These are phyloP conservation scores for Pseudochaenichthys georgianus DNA, from an alignment of 2,797 vertebrate species.

Conservation along the genomic window DNA sequence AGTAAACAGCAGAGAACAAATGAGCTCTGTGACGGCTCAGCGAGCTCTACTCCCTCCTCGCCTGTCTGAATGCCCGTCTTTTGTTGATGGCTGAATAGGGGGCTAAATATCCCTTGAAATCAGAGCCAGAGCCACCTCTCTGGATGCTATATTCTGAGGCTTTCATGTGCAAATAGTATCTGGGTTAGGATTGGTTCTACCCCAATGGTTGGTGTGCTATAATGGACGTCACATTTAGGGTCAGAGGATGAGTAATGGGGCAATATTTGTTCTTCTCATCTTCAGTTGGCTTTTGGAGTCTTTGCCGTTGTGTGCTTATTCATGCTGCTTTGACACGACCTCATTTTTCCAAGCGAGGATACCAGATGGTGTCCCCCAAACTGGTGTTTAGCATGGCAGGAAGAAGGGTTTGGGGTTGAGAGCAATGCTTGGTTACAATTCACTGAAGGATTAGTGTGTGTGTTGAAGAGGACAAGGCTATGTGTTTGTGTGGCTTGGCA, in stretches of 20 bases:
- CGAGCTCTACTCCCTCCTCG: conserved; percentile 76
- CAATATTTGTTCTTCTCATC: conserved; percentile 80
- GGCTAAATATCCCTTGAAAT: conserved; percentile 88
- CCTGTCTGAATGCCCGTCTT: conserved; percentile 80
- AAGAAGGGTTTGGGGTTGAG: conserved; percentile 78
- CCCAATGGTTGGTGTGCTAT: conserved; percentile 73
- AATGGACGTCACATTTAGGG: conserved; percentile 80
- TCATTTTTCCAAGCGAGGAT: conserved; percentile 52
- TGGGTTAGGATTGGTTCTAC: conserved; percentile 74
- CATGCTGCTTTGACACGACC: conserved; percentile 62
- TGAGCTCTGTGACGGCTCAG: conserved; percentile 84
- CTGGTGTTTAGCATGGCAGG: conserved; percentile 81
- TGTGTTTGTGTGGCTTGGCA: conserved; percentile 83
- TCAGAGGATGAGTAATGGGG: conserved; percentile 82
- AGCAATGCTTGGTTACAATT: conserved; percentile 83
- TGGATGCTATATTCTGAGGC: conserved; percentile 80
- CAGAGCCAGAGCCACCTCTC: conserved; percentile 80
- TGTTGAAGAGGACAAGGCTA: conserved; percentile 64
- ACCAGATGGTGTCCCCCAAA: conserved; percentile 89
- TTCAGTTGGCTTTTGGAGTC: conserved; percentile 61
- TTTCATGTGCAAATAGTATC: conserved; percentile 89
- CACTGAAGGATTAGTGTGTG: conserved; percentile 80
- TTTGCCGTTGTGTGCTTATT: conserved; percentile 57
- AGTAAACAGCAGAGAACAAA: conserved; percentile 90
- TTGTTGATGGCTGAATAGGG: conserved; percentile 89